A percentile compares a stretch with the other conserved stretches of the same genome.
phyloP scores from a whole-genome alignment of 2,113 vertebrate species.

The Catharus bicknelli region DNA sequence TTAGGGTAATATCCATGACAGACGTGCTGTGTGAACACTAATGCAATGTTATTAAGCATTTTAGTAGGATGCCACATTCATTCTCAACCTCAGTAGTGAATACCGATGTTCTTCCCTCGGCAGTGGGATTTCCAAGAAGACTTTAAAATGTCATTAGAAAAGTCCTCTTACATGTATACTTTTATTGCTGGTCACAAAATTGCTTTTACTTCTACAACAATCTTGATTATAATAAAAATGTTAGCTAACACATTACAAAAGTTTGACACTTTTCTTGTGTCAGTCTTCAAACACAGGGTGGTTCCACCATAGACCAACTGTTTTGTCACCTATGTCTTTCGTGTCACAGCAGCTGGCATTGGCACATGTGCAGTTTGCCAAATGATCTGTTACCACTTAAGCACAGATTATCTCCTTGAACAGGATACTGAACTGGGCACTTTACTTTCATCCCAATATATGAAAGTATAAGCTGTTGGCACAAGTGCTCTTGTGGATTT shows the following conservation, averaged over 20 bases:
- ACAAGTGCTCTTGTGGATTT: accelerated
- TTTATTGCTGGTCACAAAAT: not conserved
- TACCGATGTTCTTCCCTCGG: not conserved
- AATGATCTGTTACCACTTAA: not conserved
- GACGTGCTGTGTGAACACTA: not conserved
- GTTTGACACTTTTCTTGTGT: not conserved
- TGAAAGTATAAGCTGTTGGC: not conserved
- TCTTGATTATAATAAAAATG: not conserved
- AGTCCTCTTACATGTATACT: not conserved
- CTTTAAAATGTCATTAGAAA: not conserved
- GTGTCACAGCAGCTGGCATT: not conserved
- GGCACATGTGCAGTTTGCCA: not conserved
- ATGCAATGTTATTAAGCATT: not conserved
- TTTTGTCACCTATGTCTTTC: not conserved
- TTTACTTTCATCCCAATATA: not conserved
- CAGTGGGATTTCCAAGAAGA: not conserved
- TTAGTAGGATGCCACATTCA: not conserved
- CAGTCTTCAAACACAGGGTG: not conserved
- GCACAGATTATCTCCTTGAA: not conserved
- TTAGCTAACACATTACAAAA: not conserved
- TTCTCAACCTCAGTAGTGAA: not conserved
- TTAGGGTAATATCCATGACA: not conserved
- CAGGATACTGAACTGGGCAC: not conserved
- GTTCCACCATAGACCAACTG: not conserved
- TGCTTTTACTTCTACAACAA: not conserved